Evolutionary conservation across 1,140 invertebrate species (phyloP), one percentile per base, ranked within the genome.

Genomic region (Chelonus insularis): DNA sequence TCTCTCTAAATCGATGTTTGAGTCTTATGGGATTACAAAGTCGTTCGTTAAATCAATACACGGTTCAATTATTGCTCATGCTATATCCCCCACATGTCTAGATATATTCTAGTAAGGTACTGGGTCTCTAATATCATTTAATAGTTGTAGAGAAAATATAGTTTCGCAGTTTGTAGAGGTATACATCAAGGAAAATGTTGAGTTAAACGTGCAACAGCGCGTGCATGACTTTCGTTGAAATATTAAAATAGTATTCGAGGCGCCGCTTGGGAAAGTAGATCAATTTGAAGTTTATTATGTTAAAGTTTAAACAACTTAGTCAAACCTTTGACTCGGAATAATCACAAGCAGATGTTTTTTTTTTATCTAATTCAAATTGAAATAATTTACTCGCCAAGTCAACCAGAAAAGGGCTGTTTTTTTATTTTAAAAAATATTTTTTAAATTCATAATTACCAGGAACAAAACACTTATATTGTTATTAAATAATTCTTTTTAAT

Each of bases 171-270:
- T n/a, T n/a, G 5, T 12, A 34, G 12, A n/a, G 25, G 11, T 16
- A 25, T 48, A 48, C 11, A 23, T 34, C 8, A 14, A 14, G 48
- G 9, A 23, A 48, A 7, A 16, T 32, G 25, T 23, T 5, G n/a
- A 51, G 7, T 16, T 25, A n/a, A 18, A 11, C 11, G 25, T 51
- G 14, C 12, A 12, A 18, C 1, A 12, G 9, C 25, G 23, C 48
- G 29, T 34, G 9, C 14, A 34, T 51, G 48, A 51, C 48, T 51
- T 34, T 32, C 48, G 48, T 34, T 51, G 48, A 51, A 51, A 51
- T 51, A 51, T 51, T 51, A 32, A 51, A 51, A 51, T 51, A 51
- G 48, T n/a, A n/a, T n/a, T 29, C 48, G 12, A 51, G 25, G 48
- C 48, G 29, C 48, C 48, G 12, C 16, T 14, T 12, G 25, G 34